Conservation (phyloP, 2,888 invertebrate genomes). For the Malachius bipustulatus region DNA sequence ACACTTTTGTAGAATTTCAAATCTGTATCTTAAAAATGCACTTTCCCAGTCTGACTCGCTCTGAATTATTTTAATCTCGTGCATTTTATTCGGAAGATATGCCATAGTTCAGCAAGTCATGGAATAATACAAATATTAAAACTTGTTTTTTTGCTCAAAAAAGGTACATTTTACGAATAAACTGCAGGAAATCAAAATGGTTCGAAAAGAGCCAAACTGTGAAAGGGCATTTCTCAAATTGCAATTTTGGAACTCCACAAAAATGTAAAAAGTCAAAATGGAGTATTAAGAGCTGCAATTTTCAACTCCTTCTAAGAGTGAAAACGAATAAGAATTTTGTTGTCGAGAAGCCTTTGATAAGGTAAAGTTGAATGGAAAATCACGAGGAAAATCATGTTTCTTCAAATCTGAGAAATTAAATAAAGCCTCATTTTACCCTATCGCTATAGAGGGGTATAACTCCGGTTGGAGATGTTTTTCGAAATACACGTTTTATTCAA, state of each 20-base stretch:
- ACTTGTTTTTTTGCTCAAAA: constrained; percentile 1
- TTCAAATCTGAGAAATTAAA: constrained; percentile 1
- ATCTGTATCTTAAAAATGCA: not conserved
- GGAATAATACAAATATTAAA: not conserved
- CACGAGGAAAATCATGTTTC: too few species aligned
- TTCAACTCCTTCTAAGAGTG: constrained; percentile 2
- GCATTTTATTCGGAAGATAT: not conserved
- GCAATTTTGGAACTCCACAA: constrained; percentile 3
- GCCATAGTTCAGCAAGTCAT: not conserved
- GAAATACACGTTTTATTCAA: too few species aligned
- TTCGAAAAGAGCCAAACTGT: not conserved
- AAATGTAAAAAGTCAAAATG: not conserved
- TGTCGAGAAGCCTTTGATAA: too few species aligned
- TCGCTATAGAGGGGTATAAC: not conserved
- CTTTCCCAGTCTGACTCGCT: constrained; percentile 2
- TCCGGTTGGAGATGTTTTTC: constrained; percentile 1
- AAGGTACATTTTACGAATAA: constrained; percentile 1
- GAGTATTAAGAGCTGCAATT: constrained; percentile 1
- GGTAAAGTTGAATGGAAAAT: too few species aligned
- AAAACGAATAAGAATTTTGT: not conserved
- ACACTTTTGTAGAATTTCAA: constrained; percentile 2
- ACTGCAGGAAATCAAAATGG: constrained; percentile 1
- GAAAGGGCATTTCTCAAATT: constrained; percentile 3
- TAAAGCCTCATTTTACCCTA: not conserved
- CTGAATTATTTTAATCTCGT: constrained; percentile 3